Evolutionary conservation across 1,140 invertebrate species (phyloP), one percentile per base, ranked within the genome.

Genomic region (Oedothorax gibbosus): DNA sequence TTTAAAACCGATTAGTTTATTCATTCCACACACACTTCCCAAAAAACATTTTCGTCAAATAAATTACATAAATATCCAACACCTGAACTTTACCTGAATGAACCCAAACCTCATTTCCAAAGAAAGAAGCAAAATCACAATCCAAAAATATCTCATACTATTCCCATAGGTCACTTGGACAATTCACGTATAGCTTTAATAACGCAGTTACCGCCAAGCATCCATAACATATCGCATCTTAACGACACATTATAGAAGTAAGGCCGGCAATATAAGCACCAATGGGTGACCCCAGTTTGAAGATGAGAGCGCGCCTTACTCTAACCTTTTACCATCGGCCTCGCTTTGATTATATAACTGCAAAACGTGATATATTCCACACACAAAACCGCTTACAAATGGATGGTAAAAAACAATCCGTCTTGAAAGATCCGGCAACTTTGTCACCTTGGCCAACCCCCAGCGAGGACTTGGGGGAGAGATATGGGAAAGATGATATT

Each of bases 281-380:
- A 51, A 54, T 18, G n/a, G 20, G 14, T 80, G 64, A 80, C 78
- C 78, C 53, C 66, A n/a, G 66, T 60, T 81, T 56, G 56, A 71
- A 71, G 35, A 81, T 71, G 51, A 60, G 35, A 71, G 64, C 11
- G 66, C 65, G 65, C 78, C 78, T 66, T 21, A 5, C 78, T 71
- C 20, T 71, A 69, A 81, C 78, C 78, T 81, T 18, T 14, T 12
- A 71, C 60, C 35, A 50, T 65, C 78, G 78, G 78, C 66, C 51
- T 60, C 54, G 65, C 78, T 81, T 81, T 81, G 78, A 71, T 81
- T 81, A 81, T 81, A 81, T 57, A 71, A 81, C 66, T 81, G 53
- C 35, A 71, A 71, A 81, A 81, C 66, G 66, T 81, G 78, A 71
- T 81, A 81, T 81, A 81, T 49, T 68, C 66, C 66, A 81, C 78